Evolutionary conservation across 2,888 invertebrate genomes (phyloP), one percentile per base, ranked within the genome.

Genomic region (Drosophila atripex): DNA sequence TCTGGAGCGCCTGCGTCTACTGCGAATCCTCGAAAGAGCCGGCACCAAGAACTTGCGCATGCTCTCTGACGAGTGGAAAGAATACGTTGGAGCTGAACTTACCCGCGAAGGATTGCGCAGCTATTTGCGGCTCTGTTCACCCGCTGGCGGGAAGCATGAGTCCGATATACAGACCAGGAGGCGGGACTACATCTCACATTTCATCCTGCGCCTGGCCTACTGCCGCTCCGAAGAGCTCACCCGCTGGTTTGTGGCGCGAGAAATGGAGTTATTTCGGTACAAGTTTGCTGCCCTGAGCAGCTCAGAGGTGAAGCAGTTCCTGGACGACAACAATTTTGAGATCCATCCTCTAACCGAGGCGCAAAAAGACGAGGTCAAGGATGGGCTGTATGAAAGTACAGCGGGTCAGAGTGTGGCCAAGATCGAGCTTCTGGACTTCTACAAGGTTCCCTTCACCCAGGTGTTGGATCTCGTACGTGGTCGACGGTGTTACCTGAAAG

Each of bases 181-280:
- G 32, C 94, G 94, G 71, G 99, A 99, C 91, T 95, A 97, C 86
- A 94, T 98, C 53, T 97, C 99, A 0, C 99, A 99, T 91, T 99
- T 96, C 90, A 96, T 99, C 80, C 92, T 99, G 3, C 93, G 98
- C 59, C 91, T 99, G 61, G 97, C 97, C 0, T 99, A 97, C 91
- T 98, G 98, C 89, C 94, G 96, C 85, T 95, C 95, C 21, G 96
- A 96, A 76, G 98, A 98, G 59, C 92, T 97, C 38, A 93, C 96
- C 32, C 94, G 91, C 65, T 99, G 99, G 99, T 98, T 98, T 89
- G 92, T 98, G 12, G 92, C 94, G 18, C 94, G 97, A 76, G 99
- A 99, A 93, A 91, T 96, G 69, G 99, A 99, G 88, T 93, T 98
- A 57, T 98, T 99, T 88, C 95, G 95, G 89, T 94, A 95, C 89